These are phyloP conservation scores for Nicator chloris DNA, from an alignment of 2,113 vertebrate genomes.

Conservation along the genomic window DNA sequence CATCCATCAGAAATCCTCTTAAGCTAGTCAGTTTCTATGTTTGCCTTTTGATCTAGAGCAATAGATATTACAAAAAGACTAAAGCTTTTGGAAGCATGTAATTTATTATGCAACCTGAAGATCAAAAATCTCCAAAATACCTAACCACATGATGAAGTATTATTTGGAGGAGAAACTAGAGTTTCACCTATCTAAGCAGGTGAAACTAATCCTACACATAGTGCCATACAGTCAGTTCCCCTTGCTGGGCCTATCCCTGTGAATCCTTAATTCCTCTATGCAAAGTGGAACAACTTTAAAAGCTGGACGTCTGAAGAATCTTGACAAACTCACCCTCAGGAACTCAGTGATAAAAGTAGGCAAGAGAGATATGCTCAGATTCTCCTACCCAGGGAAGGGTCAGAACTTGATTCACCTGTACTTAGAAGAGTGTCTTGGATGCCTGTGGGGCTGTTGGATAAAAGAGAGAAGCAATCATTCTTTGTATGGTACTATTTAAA, in stretches of 20 bases:
- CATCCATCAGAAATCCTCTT: not conserved
- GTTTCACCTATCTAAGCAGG: not conserved
- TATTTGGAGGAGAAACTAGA: not conserved
- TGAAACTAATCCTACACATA: not conserved
- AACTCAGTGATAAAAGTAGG: not conserved
- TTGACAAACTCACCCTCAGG: accelerated
- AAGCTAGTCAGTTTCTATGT: not conserved
- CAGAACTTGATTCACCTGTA: not conserved
- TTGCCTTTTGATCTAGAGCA: not conserved
- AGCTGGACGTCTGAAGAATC: not conserved
- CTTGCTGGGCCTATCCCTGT: not conserved
- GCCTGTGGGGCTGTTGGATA: not conserved
- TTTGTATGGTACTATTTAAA: not conserved
- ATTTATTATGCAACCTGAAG: not conserved
- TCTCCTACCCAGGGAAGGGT: not conserved
- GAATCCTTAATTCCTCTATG: not conserved
- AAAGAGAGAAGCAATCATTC: not conserved
- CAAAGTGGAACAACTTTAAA: not conserved
- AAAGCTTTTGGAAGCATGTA: not conserved
- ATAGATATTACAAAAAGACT: not conserved
- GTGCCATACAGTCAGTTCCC: not conserved
- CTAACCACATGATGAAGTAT: not conserved
- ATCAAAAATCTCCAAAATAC: not conserved
- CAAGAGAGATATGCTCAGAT: not conserved
- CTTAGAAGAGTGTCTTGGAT: not conserved